Evolutionary conservation across 2,888 invertebrate genomes (phyloP), one percentile per base, ranked within the genome.

Genomic region (Tanytarsus gracilentus): DNA sequence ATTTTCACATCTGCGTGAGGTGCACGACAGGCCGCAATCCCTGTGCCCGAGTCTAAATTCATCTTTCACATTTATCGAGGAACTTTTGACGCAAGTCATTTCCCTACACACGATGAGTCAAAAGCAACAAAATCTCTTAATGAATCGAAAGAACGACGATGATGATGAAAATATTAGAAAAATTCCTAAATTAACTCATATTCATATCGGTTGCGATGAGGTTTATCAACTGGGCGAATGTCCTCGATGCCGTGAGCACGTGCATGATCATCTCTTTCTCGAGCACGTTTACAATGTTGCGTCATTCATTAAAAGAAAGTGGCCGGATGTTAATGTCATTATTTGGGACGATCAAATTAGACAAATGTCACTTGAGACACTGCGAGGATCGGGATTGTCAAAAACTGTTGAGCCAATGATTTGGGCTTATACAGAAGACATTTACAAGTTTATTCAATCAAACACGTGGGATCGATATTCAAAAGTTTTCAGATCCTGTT

Each of bases 321-420:
- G 82, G 72, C 78, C 79, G 0, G 72, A 76, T 16, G 69, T 84
- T 18, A 77, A 76, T 14, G 76, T 84, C 1, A 80, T 88, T 61
- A 82, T 88, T 66, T 88, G 88, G 88, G 88, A 88, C 67, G 88
- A 88, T 69, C 88, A 88, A 86, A 70, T 88, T 61, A 72, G 87
- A 1, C 81, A 82, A 65, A 75, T 85, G 64, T 76, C 80, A 2
- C 71, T 79, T 49, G 77, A 79, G 63, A 77, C 77, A 62, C 74
- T 85, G 72, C 75, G 80, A 61, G 79, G 80, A 63, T 79, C 78
- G 26, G 78, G 79, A 40, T 75, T 88, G 14, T 83, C 84, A 1
- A 74, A 76, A 29, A 73, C 84, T 36, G 85, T 88, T 0, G 86
- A 88, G 67, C 85, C 86, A 1, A 86, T 88, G 86, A 81, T 88